phyloP scores from a whole-genome alignment of 2,888 invertebrate genomes.

The Trypoxylon attenuatum region DNA sequence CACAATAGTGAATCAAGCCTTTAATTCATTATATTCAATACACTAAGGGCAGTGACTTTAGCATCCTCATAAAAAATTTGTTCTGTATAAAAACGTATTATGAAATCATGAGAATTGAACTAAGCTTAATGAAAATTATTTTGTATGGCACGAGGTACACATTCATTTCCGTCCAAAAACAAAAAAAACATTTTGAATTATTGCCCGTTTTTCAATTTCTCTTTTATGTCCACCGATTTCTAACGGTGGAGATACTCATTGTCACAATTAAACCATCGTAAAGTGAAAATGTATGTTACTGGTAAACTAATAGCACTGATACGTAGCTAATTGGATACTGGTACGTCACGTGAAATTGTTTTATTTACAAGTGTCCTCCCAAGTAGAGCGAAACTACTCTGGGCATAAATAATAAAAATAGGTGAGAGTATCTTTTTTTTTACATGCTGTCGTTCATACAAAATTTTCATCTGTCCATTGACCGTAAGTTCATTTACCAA shows the following conservation, averaged over 20 bases:
- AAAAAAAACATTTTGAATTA: conserved; percentile 12
- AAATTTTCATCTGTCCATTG: conserved; percentile 17
- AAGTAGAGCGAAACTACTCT: conserved; percentile 2
- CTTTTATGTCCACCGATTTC: not conserved
- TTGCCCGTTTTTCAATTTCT: conserved; percentile 33
- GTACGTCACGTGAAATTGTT: conserved; percentile 16
- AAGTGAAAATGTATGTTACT: conserved; percentile 6
- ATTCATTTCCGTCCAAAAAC: conserved; percentile 24
- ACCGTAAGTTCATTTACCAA: conserved; percentile 1
- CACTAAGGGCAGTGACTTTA: conserved; percentile 51
- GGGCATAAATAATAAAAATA: conserved; percentile 20
- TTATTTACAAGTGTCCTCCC: conserved; percentile 27
- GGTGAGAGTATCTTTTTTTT: conserved; percentile 3
- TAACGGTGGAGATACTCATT: not conserved
- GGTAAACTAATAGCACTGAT: conserved; percentile 1
- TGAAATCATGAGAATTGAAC: conserved; percentile 30
- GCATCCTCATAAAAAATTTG: conserved; percentile 36
- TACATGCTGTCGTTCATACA: conserved; percentile 14
- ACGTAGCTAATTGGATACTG: conserved; percentile 14
- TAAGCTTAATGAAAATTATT: conserved; percentile 34
- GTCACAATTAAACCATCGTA: conserved; percentile 13
- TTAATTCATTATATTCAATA: conserved; percentile 22
- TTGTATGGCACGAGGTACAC: conserved; percentile 54
- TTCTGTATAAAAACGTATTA: conserved; percentile 19
- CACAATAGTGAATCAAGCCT: conserved; percentile 22